Evolutionary conservation across 2,797 vertebrate genomes (phyloP).

Genomic region (Lutjanus argentimaculatus): DNA sequence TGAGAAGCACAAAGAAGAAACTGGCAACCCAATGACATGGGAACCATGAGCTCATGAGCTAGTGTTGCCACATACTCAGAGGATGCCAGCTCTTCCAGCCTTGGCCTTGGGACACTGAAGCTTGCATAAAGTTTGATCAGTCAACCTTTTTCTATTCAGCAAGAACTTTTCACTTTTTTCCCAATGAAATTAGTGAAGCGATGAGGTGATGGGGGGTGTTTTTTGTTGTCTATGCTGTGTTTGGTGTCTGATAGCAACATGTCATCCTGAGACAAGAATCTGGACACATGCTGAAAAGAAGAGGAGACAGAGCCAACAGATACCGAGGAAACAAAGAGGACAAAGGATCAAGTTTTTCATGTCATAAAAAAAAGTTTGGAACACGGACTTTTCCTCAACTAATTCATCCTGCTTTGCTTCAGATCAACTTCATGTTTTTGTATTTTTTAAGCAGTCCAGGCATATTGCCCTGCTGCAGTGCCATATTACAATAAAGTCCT

Average conservation of each 20-base stretch:
- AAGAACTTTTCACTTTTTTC: conserved; percentile 36
- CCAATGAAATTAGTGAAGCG: conserved; percentile 17
- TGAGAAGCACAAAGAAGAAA: conserved; percentile 73
- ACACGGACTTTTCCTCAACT: not conserved
- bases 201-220: conserved; percentile 21
- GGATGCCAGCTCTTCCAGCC: conserved; percentile 57
- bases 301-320: not conserved
- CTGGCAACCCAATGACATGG: conserved; percentile 68
- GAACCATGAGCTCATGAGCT: conserved; percentile 74
- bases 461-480: not conserved
- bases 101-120: conserved; percentile 48
- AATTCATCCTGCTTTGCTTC: not conserved
- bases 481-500: conserved; percentile 5
- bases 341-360: not conserved
- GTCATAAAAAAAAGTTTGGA: not conserved
- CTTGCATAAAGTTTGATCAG: conserved; percentile 49
- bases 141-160: conserved; percentile 43
- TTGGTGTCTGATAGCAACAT: not conserved
- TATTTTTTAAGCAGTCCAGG: not conserved
- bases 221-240: conserved; percentile 10
- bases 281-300: not conserved
- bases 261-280: conserved; percentile 22
- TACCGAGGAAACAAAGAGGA: not conserved
- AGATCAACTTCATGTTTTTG: not conserved
- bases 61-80: conserved; percentile 43